phyloP scores from a whole-genome alignment of 1,140 invertebrate genomes.

The Cydia strobilella region DNA sequence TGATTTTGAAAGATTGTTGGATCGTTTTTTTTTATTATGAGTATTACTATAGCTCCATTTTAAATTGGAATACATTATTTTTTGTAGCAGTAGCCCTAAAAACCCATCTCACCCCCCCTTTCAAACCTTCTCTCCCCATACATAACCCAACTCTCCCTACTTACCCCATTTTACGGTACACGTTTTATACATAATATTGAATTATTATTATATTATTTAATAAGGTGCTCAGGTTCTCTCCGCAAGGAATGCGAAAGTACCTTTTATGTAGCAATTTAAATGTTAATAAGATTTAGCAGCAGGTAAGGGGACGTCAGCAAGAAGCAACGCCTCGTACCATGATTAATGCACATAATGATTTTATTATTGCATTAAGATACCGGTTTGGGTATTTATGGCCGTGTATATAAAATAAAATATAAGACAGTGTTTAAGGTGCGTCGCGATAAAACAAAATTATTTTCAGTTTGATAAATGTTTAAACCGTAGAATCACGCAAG shows the following conservation, averaged over 20 bases:
- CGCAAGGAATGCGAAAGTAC: conserved; percentile 31
- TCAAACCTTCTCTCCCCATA: too few relatives aligned
- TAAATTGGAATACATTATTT: too few relatives aligned
- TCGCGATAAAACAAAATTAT: not conserved
- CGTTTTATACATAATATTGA: not conserved
- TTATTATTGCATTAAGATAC: conserved; percentile 45
- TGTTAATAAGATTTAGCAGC: conserved; percentile 50
- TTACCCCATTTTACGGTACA: too few relatives aligned
- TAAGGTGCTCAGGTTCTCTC: not conserved
- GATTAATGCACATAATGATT: conserved; percentile 54
- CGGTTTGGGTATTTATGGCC: conserved; percentile 42
- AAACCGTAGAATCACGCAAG: not conserved
- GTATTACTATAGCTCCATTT: too few relatives aligned
- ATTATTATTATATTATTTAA: not conserved
- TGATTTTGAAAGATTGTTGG: too few relatives aligned
- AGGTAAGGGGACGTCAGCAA: conserved; percentile 40
- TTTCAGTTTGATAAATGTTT: too few relatives aligned
- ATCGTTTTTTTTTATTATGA: too few relatives aligned
- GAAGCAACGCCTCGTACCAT: conserved; percentile 43
- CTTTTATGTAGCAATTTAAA: conserved; percentile 50
- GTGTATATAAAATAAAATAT: not conserved
- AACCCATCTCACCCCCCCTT: too few relatives aligned
- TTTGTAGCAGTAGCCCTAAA: too few relatives aligned
- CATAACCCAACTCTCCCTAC: too few relatives aligned
- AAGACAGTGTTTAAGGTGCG: not conserved